Evolutionary conservation across 2,888 invertebrate species (phyloP).

Genomic region (Apotomis turbidana): DNA sequence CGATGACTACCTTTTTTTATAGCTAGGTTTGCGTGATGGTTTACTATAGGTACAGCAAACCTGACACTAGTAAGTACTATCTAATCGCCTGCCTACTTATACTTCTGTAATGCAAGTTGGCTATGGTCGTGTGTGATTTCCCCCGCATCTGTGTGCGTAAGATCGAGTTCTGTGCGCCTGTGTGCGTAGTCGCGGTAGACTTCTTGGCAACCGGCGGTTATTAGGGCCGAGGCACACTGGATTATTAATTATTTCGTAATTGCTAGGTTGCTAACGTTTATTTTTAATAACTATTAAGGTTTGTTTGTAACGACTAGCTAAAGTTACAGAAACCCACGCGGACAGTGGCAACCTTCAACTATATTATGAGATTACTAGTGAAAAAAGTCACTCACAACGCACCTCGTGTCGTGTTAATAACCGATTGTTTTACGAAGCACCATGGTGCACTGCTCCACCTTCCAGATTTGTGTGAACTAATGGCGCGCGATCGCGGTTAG

Average conservation of each 20-base stretch:
- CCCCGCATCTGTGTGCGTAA: conserved; percentile 56
- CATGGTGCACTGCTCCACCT: too few relatives aligned
- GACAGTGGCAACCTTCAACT: too few relatives aligned
- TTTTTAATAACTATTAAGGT: neutral
- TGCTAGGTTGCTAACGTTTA: conserved; percentile 33
- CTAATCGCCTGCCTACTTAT: conserved; percentile 16
- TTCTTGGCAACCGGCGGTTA: conserved; percentile 65
- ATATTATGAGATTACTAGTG: too few relatives aligned
- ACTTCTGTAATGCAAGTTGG: conserved; percentile 12
- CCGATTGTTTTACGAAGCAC: too few relatives aligned
- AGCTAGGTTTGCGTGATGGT: too few relatives aligned
- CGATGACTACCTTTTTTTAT: too few relatives aligned
- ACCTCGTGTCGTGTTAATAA: too few relatives aligned
- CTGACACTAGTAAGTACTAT: neutral
- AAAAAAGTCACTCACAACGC: too few relatives aligned
- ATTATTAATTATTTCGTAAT: conserved; percentile 3
- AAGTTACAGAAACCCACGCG: too few relatives aligned
- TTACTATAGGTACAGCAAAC: too few relatives aligned
- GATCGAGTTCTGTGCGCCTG: conserved; percentile 62
- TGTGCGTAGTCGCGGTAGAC: conserved; percentile 66
- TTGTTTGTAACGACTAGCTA: neutral
- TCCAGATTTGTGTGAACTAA: too few relatives aligned
- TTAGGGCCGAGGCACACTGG: conserved; percentile 49
- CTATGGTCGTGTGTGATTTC: conserved; percentile 56
- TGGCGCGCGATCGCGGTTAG: too few relatives aligned